Conservation (phyloP, 2,113 vertebrate species). For the Mirza zaza region DNA sequence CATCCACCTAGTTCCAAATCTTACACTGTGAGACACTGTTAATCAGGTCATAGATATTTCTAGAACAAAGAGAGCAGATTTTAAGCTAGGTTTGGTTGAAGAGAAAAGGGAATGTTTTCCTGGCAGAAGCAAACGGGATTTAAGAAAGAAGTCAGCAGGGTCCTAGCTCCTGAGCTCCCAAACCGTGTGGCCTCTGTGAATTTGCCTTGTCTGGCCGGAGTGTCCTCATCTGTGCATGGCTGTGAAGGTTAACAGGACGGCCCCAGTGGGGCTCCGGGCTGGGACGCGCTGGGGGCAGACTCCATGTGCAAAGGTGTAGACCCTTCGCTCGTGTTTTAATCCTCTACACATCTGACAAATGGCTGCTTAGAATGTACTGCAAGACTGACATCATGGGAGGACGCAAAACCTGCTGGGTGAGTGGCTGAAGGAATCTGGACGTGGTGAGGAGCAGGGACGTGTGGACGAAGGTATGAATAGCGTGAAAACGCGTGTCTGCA, state of each 20-base stretch:
- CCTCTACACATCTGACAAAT: background rate
- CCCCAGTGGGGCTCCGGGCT: background rate
- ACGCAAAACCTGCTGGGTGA: background rate
- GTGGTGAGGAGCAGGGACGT: background rate
- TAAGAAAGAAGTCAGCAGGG: background rate
- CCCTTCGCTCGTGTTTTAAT: background rate
- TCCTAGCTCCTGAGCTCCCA: background rate
- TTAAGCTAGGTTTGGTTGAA: background rate
- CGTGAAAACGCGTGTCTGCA: background rate
- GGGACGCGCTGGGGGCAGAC: accelerated
- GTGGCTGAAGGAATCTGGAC: background rate
- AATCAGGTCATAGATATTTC: background rate
- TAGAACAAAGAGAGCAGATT: background rate
- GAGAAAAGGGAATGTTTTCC: background rate
- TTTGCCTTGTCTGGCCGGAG: background rate
- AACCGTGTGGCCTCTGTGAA: background rate
- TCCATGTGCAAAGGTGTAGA: background rate
- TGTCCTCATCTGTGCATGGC: too few species aligned
- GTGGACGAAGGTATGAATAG: background rate
- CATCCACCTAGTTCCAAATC: background rate
- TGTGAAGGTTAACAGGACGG: background rate
- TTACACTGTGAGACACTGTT: background rate
- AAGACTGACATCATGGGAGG: background rate
- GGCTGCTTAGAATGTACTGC: background rate
- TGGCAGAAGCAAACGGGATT: background rate